Conservation (phyloP, 2,888 invertebrate genomes). For the Lamellibrachia satsuma region DNA sequence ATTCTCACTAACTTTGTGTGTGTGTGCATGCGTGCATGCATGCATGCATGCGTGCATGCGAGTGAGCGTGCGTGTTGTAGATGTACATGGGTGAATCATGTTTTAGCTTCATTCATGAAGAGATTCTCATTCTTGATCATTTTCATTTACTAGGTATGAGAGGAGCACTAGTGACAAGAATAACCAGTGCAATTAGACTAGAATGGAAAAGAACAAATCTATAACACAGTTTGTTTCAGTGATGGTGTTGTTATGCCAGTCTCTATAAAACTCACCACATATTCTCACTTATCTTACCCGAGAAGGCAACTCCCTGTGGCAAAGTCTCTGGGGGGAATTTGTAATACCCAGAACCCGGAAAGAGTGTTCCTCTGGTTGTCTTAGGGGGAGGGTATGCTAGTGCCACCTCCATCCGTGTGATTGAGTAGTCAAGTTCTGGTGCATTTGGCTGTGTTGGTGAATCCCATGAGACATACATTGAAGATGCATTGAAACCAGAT, state of each 20-base stretch:
- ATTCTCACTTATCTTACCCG: slow-evolving; percentile 49
- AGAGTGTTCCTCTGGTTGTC: slow-evolving; percentile 59
- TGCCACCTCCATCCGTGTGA: slow-evolving; percentile 57
- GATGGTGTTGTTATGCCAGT: background rate
- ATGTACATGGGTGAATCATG: too few relatives aligned
- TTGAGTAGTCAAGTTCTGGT: slow-evolving; percentile 55
- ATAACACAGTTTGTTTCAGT: background rate
- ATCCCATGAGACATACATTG: slow-evolving; percentile 56
- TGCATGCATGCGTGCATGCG: too few relatives aligned
- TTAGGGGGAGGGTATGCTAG: slow-evolving; percentile 58
- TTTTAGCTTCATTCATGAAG: too few relatives aligned
- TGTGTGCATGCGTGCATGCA: too few relatives aligned
- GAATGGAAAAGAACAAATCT: too few relatives aligned
- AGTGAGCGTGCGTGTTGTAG: too few relatives aligned
- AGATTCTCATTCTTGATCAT: too few relatives aligned
- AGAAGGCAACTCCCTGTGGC: slow-evolving; percentile 60
- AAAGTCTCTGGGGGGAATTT: slow-evolving; percentile 57
- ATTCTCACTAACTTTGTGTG: too few relatives aligned
- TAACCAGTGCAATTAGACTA: too few relatives aligned
- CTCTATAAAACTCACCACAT: background rate
- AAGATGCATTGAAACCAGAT: slow-evolving; percentile 55
- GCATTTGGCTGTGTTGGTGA: slow-evolving; percentile 59
- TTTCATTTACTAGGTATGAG: too few relatives aligned
- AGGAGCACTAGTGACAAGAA: too few relatives aligned
- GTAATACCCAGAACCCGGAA: slow-evolving; percentile 63